Evolutionary conservation across 2,113 vertebrate genomes (phyloP), one percentile per base, ranked within the genome.

Genomic region (Rhadina sibilatrix): DNA sequence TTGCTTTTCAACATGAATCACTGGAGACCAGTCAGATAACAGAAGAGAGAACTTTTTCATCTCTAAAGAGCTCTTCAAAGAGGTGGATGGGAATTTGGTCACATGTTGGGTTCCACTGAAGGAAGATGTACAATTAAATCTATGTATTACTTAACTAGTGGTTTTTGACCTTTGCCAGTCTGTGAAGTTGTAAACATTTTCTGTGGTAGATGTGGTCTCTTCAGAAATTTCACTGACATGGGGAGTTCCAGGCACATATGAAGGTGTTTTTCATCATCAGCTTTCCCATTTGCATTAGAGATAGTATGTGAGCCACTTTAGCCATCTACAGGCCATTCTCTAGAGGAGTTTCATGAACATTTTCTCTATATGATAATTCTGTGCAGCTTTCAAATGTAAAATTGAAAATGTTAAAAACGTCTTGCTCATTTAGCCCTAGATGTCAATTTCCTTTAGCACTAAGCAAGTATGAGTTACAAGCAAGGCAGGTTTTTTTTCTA

Each of bases 21-120:
- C 38, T 68, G 52, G 56, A 94, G 56, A 92, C 46, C 50, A 81
- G 35, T 53, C 33, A 70, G 56, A 68, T 49, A 77, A 87, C 69
- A 68, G 60, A 82, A 95, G 72, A 93, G 59, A 85, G 65, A 61
- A 23, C 22, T 53, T 95, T 57, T 95, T 81, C 82, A 91, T 95
- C 42, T 89, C 72, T 42, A 70, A 49, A 61, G 28, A 83, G 2
- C 52, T 56, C 42, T 92, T 95, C 83, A 90, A 93, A 96, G 91
- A 59, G 35, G 28, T 94, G 50, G 83, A 81, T 92, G 71, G 63
- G 69, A 94, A 91, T 89, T 42, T 35, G 76, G 68, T 59, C 70
- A 77, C 82, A 90, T 87, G 86, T 75, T 63, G 52, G 10, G 27
- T 95, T 95, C 23, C 40, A 60, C 7, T 94, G 44, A 82, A 68